phyloP scores from a whole-genome alignment of 2,113 vertebrate genomes.

The Atractosteus spatula region DNA sequence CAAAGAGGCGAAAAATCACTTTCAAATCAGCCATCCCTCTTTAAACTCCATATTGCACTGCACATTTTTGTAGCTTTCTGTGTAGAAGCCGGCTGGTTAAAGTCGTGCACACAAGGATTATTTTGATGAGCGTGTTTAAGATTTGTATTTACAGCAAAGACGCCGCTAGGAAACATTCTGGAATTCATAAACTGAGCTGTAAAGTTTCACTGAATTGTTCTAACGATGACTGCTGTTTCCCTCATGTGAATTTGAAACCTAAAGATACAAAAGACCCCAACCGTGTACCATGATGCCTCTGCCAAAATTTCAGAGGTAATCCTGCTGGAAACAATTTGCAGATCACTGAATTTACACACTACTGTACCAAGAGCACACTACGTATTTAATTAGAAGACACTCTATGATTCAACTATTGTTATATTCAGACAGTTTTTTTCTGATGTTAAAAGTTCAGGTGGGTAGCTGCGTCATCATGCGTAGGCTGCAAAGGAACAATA shows the following conservation, averaged over 20 bases:
- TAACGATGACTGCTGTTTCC: too few species aligned
- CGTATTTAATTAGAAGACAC: too few species aligned
- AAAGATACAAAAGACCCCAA: too few species aligned
- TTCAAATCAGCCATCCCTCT: background rate
- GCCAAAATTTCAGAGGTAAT: background rate
- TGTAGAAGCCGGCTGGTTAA: too few species aligned
- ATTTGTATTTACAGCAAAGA: background rate
- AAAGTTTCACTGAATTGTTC: too few species aligned
- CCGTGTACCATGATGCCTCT: background rate
- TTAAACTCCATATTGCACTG: background rate
- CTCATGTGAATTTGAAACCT: background rate
- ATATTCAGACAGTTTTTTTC: background rate
- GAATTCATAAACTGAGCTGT: too few species aligned
- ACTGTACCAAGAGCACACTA: too few species aligned
- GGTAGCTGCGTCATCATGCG: too few species aligned
- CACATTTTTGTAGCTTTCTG: background rate
- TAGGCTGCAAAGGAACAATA: too few species aligned
- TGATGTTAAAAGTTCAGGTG: too few species aligned
- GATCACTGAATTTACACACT: conserved; percentile 7
- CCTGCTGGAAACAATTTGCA: background rate
- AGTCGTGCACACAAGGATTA: background rate
- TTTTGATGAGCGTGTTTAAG: background rate
- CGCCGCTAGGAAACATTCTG: too few species aligned
- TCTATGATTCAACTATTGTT: too few species aligned
- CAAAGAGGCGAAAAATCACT: background rate